phyloP scores from a whole-genome alignment of 23 tunicate genomes.

The Clavelina lepadiformis region DNA sequence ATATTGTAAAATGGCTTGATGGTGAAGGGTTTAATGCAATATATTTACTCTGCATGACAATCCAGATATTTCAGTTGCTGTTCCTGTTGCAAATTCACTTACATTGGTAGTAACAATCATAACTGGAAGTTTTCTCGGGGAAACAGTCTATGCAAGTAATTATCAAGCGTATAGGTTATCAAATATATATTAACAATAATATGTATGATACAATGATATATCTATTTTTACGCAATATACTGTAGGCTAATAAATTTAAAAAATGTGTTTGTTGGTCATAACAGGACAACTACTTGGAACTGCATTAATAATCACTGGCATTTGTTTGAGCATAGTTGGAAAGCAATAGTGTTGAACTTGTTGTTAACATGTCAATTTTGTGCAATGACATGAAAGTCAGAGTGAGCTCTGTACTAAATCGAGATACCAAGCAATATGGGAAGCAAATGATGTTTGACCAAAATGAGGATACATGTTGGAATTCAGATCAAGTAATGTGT shows the following conservation, averaged over 20 bases:
- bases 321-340: constrained; percentile 37
- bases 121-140: constrained; percentile 52
- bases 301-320: constrained; percentile 34
- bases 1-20: too few species aligned
- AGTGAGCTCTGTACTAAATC: constrained; percentile 87
- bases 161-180: neutral
- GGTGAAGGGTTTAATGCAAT: too few species aligned
- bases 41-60: too few species aligned
- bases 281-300: constrained; percentile 45
- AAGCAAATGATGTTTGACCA: constrained; percentile 70
- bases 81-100: constrained; percentile 68
- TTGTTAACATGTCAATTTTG: constrained; percentile 45
- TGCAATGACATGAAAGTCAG: constrained; percentile 19
- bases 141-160: constrained; percentile 23
- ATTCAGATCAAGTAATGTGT: constrained; percentile 79
- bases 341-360: neutral
- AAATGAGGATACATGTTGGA: constrained; percentile 94
- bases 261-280: constrained; percentile 1
- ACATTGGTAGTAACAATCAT: constrained; percentile 56
- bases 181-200: neutral
- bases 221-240: too few species aligned
- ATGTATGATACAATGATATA: too few species aligned
- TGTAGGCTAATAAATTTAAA: too few species aligned
- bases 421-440: constrained; percentile 90
- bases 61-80: constrained; percentile 64